Evolutionary conservation across 2,888 invertebrate species (phyloP), one percentile per base, ranked within the genome.

Genomic region (Oscheius onirici): DNA sequence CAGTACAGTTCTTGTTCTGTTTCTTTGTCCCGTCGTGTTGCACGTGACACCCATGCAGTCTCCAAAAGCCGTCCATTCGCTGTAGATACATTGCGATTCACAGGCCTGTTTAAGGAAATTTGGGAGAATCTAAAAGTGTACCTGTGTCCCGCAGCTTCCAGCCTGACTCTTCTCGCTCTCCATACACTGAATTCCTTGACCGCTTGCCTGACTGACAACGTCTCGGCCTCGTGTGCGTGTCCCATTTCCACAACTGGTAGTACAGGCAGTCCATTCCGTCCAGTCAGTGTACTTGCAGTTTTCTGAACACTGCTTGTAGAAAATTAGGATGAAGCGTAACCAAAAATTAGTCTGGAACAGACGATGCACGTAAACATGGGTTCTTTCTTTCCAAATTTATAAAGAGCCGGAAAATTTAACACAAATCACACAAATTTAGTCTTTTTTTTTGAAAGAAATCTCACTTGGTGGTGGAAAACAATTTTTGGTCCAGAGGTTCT

Each of bases 201-300:
- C 57, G 26, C 57, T 71, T 1, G 55, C 65, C 41, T 71, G 44
- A 15, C 17, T 44, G n/a, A 51, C 5, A 13, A 71, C 54, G 8
- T 22, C 28, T 51, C 72, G 15, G 1, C 17, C 49, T 8, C 72
- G 34, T 6, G 28, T 28, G 15, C 72, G 46, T 2, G 52, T 41
- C n/a, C 72, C 72, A 6, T 40, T 52, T 0, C 68, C 72, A 44
- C 72, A 72, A 20, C 28, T 51, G 13, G 26, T 24, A 49, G 60
- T 51, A 26, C 72, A 72, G 0, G 43, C 1, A 2, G 58, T 40
- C 72, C 72, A 72, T 20, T 72, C 67, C 10, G 57, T 49, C 72
- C 72, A 72, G 3, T 10, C 3, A 5, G 58, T 51, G 51, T 72
- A 72, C 20, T 60, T 40, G 49, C 72, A 72, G 28, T 72, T 72